Evolutionary conservation across 2,113 vertebrate genomes (phyloP).

Genomic region (Lepisosteus osseus): DNA sequence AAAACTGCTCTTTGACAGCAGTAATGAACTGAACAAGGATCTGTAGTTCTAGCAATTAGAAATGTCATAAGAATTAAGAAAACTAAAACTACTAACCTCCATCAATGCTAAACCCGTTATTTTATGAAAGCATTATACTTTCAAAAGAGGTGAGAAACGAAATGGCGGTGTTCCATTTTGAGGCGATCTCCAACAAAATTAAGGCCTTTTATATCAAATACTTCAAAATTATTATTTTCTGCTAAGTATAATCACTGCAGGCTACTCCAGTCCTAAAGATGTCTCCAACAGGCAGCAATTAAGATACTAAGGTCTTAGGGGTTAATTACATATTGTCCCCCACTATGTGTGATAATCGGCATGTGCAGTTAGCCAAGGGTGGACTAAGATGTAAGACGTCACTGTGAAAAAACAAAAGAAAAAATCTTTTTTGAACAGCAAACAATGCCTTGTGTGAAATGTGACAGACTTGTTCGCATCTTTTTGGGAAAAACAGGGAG

Average conservation of each 20-base stretch:
- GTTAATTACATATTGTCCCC: slow-evolving; percentile 90
- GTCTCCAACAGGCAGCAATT: slow-evolving; percentile 78
- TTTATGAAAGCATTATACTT: slow-evolving; percentile 17
- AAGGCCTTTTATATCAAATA: slow-evolving; percentile 13
- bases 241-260: slow-evolving; percentile 64
- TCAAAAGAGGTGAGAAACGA: slow-evolving; percentile 6
- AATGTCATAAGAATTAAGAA: too few relatives aligned
- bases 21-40: too few relatives aligned
- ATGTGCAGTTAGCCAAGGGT: slow-evolving; percentile 73
- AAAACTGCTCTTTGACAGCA: too few relatives aligned
- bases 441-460: slow-evolving; percentile 32
- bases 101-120: too few relatives aligned
- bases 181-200: slow-evolving; percentile 9
- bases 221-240: slow-evolving; percentile 41
- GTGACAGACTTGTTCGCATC: slow-evolving; percentile 43
- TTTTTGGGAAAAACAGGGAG: slow-evolving; percentile 38
- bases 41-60: too few relatives aligned
- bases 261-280: slow-evolving; percentile 57
- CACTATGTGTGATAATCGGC: slow-evolving; percentile 73
- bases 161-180: slow-evolving; percentile 8
- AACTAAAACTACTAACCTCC: too few relatives aligned
- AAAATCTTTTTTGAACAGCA: slow-evolving; percentile 7
- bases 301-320: slow-evolving; percentile 75
- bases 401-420: slow-evolving; percentile 20
- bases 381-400: slow-evolving; percentile 69